These are phyloP conservation scores for Ahaetulla prasina DNA, from an alignment of 2,113 vertebrate genomes.

Conservation along the genomic window DNA sequence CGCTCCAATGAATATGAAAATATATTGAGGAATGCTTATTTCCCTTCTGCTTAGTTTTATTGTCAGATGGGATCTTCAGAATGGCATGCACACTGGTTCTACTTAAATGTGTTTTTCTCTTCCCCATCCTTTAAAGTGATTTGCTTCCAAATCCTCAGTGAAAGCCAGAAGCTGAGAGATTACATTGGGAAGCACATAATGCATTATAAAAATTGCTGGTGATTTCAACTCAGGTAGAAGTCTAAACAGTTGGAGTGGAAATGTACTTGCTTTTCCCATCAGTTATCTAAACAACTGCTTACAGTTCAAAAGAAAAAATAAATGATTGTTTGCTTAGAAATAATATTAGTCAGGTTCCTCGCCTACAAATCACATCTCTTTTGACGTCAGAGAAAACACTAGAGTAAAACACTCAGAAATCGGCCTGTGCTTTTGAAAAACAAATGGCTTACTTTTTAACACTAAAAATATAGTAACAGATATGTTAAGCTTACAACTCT, in stretches of 20 bases:
- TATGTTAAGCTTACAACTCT: constrained; percentile 40
- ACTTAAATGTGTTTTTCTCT: constrained; percentile 24
- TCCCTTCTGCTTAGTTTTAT: neutral
- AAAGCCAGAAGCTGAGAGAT: constrained; percentile 44
- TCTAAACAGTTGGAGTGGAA: constrained; percentile 34
- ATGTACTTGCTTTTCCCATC: constrained; percentile 44
- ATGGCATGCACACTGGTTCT: neutral
- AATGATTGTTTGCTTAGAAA: constrained; percentile 49
- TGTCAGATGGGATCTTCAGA: constrained; percentile 2
- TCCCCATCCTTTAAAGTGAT: constrained; percentile 35
- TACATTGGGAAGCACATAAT: constrained; percentile 32
- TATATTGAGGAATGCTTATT: neutral
- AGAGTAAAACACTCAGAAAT: constrained; percentile 19
- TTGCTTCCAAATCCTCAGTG: constrained; percentile 50
- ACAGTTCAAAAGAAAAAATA: constrained; percentile 57
- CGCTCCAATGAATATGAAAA: neutral
- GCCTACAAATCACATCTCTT: constrained; percentile 7
- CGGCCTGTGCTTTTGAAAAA: constrained; percentile 4
- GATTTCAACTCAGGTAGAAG: constrained; percentile 46
- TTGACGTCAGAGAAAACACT: constrained; percentile 15
- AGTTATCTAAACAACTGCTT: constrained; percentile 56
- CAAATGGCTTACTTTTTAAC: constrained; percentile 28
- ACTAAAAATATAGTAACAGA: constrained; percentile 41
- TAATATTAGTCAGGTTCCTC: constrained; percentile 54
- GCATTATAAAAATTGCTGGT: constrained; percentile 49